Percentiles rank a stretch among this genome's conserved stretches.
Conservation (phyloP, 2,113 vertebrate genomes). For the Cochlearius cochlearius region DNA sequence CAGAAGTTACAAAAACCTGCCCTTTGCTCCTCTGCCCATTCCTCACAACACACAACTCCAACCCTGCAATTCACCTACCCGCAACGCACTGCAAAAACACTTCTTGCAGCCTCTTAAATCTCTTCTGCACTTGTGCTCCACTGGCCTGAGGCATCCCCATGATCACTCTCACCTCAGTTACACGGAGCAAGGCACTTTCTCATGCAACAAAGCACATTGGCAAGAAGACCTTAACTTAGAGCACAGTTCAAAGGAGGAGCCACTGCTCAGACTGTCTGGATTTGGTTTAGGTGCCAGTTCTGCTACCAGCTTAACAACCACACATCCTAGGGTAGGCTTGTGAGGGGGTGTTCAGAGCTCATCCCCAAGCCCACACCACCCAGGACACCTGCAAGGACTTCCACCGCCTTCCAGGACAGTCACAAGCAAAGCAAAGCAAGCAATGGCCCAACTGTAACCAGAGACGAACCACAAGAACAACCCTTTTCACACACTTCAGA, state of each 20-base stretch:
- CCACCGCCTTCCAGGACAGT: not conserved
- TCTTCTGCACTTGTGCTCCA: not conserved
- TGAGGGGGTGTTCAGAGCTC: not conserved
- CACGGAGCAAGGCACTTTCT: not conserved
- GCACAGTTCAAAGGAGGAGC: not conserved
- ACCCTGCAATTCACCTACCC: not conserved
- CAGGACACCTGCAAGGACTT: not conserved
- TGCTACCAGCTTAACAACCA: not conserved
- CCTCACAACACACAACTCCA: not conserved
- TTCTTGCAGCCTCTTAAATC: not conserved
- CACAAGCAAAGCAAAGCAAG: not conserved
- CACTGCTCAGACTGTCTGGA: rapidly evolving
- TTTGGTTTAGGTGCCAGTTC: not conserved
- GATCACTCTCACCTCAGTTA: not conserved
- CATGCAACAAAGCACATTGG: not conserved
- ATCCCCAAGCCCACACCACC: not conserved
- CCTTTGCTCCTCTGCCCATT: not conserved
- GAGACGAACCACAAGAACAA: not conserved
- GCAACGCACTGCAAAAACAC: not conserved
- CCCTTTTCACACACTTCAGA: not conserved
- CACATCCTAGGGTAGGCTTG: not conserved
- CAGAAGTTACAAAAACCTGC: not conserved
- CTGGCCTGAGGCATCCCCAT: not conserved
- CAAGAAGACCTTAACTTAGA: not conserved
- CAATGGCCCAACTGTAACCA: rapidly evolving